Evolutionary conservation across 23 tunicate species (phyloP).

Genomic region (Oikopleura dioica): DNA sequence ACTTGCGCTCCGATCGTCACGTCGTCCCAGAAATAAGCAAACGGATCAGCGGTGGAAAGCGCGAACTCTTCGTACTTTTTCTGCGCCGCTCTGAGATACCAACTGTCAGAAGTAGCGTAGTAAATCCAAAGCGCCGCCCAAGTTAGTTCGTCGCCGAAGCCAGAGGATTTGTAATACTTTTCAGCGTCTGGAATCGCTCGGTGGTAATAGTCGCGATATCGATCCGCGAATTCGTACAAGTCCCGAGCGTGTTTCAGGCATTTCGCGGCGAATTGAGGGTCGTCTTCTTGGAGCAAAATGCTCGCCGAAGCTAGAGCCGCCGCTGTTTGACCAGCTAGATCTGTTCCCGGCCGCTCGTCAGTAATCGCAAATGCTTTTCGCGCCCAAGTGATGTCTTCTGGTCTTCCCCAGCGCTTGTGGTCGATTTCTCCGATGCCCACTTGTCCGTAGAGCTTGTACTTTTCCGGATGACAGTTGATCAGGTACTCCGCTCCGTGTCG

Average conservation of each 20-base stretch:
- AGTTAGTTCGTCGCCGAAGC: constrained; percentile 52
- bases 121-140: constrained; percentile 62
- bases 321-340: constrained; percentile 51
- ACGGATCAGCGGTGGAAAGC: neutral
- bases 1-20: constrained; percentile 52
- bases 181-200: constrained; percentile 57
- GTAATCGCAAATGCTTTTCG: constrained; percentile 48
- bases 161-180: constrained; percentile 45
- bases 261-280: constrained; percentile 23
- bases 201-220: constrained; percentile 41
- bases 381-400: constrained; percentile 27
- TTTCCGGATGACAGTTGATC: constrained; percentile 49
- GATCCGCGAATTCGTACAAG: constrained; percentile 43
- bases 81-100: constrained; percentile 26
- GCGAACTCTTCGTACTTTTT: constrained; percentile 19
- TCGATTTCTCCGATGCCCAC: constrained; percentile 46
- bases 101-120: constrained; percentile 30
- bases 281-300: constrained; percentile 22
- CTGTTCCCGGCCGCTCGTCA: constrained; percentile 29
- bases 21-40: constrained; percentile 56
- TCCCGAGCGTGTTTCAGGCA: constrained; percentile 42
- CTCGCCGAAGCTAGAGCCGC: constrained; percentile 93
- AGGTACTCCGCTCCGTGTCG: constrained; percentile 75
- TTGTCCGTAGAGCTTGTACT: constrained; percentile 55
- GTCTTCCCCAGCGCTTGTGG: constrained; percentile 40